Evolutionary conservation across 2,797 vertebrate species (phyloP).

Genomic region (Apogon hyalosoma): DNA sequence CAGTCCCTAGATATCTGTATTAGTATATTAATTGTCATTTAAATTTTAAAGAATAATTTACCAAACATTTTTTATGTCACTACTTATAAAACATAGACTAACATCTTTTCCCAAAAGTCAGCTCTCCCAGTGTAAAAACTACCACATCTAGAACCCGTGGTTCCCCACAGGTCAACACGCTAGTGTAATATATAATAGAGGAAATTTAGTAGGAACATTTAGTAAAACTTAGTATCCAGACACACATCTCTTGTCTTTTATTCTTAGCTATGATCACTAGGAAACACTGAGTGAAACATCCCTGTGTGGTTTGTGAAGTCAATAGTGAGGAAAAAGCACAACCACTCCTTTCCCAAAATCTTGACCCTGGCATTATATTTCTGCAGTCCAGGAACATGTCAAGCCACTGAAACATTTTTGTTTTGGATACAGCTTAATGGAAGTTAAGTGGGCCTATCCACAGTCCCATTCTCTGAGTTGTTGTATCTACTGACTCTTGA

Average conservation of each 20-base stretch:
- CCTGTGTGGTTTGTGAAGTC: conserved; percentile 66
- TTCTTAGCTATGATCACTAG: conserved; percentile 41
- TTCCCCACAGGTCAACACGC: too few relatives aligned
- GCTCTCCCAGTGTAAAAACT: too few relatives aligned
- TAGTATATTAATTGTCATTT: too few relatives aligned
- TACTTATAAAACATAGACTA: too few relatives aligned
- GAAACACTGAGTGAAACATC: conserved; percentile 63
- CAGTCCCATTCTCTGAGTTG: conserved; percentile 67
- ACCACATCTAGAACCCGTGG: too few relatives aligned
- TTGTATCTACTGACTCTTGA: conserved; percentile 65
- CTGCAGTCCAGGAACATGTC: conserved; percentile 67
- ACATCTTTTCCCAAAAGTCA: too few relatives aligned
- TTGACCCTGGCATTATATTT: conserved; percentile 71
- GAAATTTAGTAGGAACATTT: conserved; percentile 5
- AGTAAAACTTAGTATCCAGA: conserved; percentile 45
- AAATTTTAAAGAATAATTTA: too few relatives aligned
- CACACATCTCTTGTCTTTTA: conserved; percentile 8
- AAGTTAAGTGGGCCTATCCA: conserved; percentile 78
- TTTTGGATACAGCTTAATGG: conserved; percentile 79
- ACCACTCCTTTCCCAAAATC: conserved; percentile 69
- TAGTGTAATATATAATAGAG: too few relatives aligned
- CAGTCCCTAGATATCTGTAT: too few relatives aligned
- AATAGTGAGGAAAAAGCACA: conserved; percentile 59
- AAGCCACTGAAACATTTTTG: conserved; percentile 76
- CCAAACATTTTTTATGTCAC: too few relatives aligned